phyloP scores from a whole-genome alignment of 1,140 invertebrate genomes.

The Drosophila truncata region DNA sequence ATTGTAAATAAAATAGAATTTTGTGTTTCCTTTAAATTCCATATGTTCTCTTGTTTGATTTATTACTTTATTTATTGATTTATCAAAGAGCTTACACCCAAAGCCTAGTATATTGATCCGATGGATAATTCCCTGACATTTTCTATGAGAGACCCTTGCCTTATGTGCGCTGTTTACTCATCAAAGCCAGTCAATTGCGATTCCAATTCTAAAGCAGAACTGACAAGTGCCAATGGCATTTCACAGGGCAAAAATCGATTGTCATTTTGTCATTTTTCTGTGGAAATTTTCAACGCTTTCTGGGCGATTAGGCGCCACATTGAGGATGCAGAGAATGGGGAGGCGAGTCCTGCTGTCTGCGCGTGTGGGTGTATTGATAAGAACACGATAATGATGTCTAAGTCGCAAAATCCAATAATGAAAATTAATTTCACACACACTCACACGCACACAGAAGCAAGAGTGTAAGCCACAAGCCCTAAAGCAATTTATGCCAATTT shows the following conservation, averaged over 20 bases:
- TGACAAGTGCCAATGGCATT: constrained; percentile 21
- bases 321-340: constrained; percentile 5
- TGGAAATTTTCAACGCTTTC: constrained; percentile 54
- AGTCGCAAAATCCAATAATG: constrained; percentile 80
- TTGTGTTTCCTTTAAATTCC: not conserved
- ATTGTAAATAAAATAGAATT: no score
- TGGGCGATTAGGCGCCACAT: constrained; percentile 70
- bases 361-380: constrained; percentile 56
- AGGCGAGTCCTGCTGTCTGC: constrained; percentile 6
- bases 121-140: not conserved
- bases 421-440: constrained; percentile 75
- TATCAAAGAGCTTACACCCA: not conserved
- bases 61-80: constrained; percentile 3
- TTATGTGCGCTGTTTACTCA: constrained; percentile 1
- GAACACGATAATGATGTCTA: constrained; percentile 79
- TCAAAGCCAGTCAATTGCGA: constrained; percentile 5
- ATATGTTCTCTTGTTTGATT: not conserved
- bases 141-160: not conserved
- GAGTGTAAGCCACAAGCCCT: constrained; percentile 43
- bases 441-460: not conserved
- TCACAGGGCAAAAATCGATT: constrained; percentile 61
- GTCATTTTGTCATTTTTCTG: constrained; percentile 50
- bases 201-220: constrained; percentile 4
- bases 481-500: constrained; percentile 70
- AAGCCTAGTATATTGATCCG: not conserved